Evolutionary conservation across 2,113 vertebrate species (phyloP), one percentile per base, ranked within the genome.

Genomic region (Mobula birostris): DNA sequence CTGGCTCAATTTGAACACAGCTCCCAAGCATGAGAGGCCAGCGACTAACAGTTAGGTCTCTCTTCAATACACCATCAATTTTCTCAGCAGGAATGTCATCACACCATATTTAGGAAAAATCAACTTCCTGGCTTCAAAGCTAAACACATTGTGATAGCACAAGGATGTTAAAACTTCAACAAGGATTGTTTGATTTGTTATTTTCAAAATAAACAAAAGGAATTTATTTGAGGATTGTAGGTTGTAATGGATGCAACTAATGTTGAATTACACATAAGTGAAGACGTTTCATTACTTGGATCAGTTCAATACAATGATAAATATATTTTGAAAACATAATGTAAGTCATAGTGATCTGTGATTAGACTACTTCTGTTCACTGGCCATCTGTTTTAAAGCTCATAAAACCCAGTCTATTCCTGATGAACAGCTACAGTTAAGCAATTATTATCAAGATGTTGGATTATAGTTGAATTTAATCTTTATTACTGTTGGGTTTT

Each of bases 81-180:
- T 90, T 90, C 85, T 90, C 85, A 68, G 85, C 85, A 88, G 58
- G 83, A 88, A 63, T 88, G 83, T 88, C 83, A 88, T 88, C 56
- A 88, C 83, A 88, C 83, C 61, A 66, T 90, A 90, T 90, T 90
- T 90, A 66, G 63, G 85, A 90, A 88, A 77, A 87, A 88, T 29
- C 58, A 87, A 66, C 85, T 90, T 90, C 61, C n/a, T 90, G n/a
- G 61, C 61, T 90, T 90, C 85, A 90, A 66, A 66, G 85, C 85
- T 19, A 66, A 66, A 90, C n/a, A 63, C 17, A 32, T 88, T 66
- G n/a, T 66, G 85, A 88, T 63, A 66, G 17, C 12, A 1, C 56
- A 90, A 90, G 83, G 83, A 63, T 63, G 27, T 87, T 29, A 87
- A 63, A 11, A 24, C 63, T 66, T 66, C 61, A 90, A 32, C 61